phyloP scores from a whole-genome alignment of 2,888 invertebrate species.

The Zhuqinia jingwanae region DNA sequence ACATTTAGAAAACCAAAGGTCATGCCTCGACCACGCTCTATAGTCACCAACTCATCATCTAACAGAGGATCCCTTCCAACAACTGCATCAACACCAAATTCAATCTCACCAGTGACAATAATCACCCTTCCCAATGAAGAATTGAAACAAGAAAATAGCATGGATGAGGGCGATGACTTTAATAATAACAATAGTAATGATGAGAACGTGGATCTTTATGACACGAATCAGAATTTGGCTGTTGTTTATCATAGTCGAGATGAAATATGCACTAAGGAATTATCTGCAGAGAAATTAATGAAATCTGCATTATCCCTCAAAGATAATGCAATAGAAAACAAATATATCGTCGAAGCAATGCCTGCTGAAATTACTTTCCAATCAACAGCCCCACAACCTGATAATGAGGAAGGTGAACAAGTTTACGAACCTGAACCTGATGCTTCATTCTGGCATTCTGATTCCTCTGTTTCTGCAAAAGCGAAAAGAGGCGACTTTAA shows the following conservation, averaged over 20 bases:
- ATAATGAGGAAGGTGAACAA: not conserved
- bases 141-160: not conserved
- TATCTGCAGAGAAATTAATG: slow-evolving; percentile 3
- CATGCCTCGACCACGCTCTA: slow-evolving; percentile 34
- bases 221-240: too few relatives aligned
- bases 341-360: not conserved
- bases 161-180: too few relatives aligned
- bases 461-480: too few relatives aligned
- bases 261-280: too few relatives aligned
- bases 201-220: not conserved
- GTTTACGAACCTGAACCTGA: slow-evolving; percentile 20
- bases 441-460: slow-evolving; percentile 23
- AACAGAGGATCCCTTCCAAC: slow-evolving; percentile 20
- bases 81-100: slow-evolving; percentile 44
- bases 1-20: slow-evolving; percentile 27
- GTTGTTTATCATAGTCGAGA: too few relatives aligned
- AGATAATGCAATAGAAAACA: not conserved
- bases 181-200: not conserved
- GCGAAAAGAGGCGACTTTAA: too few relatives aligned
- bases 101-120: not conserved
- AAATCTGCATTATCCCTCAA: not conserved
- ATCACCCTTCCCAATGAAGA: not conserved
- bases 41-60: slow-evolving; percentile 32
- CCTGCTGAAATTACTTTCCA: not conserved
- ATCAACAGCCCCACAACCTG: not conserved